phyloP scores from a whole-genome alignment of 2,888 invertebrate genomes.

The Drosophila parthenogenetica region DNA sequence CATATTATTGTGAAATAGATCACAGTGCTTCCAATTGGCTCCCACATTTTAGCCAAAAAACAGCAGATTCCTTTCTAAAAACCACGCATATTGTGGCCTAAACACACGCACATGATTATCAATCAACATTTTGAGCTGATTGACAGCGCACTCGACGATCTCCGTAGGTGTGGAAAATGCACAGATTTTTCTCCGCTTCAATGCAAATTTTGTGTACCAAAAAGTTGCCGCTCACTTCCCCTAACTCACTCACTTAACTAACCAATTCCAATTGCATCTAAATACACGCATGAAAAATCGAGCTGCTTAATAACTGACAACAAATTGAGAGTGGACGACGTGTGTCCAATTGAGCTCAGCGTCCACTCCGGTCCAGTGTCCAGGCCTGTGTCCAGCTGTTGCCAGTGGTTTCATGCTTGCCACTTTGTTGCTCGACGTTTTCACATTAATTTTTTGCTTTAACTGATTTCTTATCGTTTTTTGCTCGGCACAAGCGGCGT shows the following conservation, averaged over 20 bases:
- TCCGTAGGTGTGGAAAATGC: conserved; percentile 73
- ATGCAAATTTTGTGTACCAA: conserved; percentile 38
- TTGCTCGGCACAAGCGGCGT: conserved; percentile 50
- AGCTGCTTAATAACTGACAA: conserved; percentile 76
- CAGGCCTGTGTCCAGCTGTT: conserved; percentile 17
- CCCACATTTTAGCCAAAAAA: conserved; percentile 26
- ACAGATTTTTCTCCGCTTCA: conserved; percentile 19
- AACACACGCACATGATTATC: conserved; percentile 71
- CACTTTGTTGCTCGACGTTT: conserved; percentile 44
- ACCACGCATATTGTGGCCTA: conserved; percentile 7
- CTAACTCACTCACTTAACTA: not conserved
- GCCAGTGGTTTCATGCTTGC: conserved; percentile 29
- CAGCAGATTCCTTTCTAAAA: conserved; percentile 71
- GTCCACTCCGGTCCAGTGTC: conserved; percentile 5
- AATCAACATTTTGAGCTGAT: conserved; percentile 64
- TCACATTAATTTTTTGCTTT: conserved; percentile 64
- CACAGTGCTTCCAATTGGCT: conserved; percentile 8
- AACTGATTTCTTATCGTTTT: conserved; percentile 73
- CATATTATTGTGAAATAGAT: conserved; percentile 42
- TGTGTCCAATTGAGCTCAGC: not conserved
- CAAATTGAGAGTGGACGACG: conserved; percentile 55
- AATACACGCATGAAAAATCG: conserved; percentile 67
- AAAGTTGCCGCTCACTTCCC: not conserved
- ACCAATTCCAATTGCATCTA: conserved; percentile 19
- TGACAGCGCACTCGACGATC: conserved; percentile 61